Base-by-base conservation (phyloP, 2,797 vertebrate species). In the Leptatherina wallacei region DNA sequence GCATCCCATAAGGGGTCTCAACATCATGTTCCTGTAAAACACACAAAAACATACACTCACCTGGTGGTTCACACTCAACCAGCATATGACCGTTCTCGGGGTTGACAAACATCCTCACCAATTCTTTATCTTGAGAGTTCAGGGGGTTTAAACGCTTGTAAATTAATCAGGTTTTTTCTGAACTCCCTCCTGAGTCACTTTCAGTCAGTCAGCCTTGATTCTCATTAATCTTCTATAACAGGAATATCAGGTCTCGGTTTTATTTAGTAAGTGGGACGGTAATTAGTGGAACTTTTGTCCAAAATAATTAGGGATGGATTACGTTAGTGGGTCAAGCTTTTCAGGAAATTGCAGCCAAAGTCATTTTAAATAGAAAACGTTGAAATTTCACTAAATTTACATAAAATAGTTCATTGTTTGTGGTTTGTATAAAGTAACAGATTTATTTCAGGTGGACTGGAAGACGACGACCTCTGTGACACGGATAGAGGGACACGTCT, bases 1-100 rank as follows among this genome's bases (percentile, higher is more conserved):
- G 93, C 94, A 97, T 96, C 78, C 98, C 98, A 0, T 97, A 96
- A 8, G 97, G 96, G 0, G 98, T 99, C 91, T 99, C 97, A 0
- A 99, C 95, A 89, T 99, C 98, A 32, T 99, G 98, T 85, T 99
- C 98, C 98, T 99, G 90, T 73, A 57, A 90, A 78, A 87, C 49
- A 83, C 64, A 86, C 32, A 91, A 55, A 89, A 44, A 80, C 61
- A 77, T 12, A 13, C 51, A 38, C 44, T 75, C 69, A 86, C 60
- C 71, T 68, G 77, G 14, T 33, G 61, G 18, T 22, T 70, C 63
- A 72, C 69, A 27, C 4, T 22, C 4, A 36, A 22, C 33, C 10
- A 38, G 35, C 59, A 60, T 38, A 63, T 54, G 52, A 60, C 52
- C 36, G 30, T 44, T 78, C 71, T 11, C 18, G 16, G 35, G n/a